Evolutionary conservation across 1,140 invertebrate genomes (phyloP).

Genomic region (Oedothorax gibbosus): DNA sequence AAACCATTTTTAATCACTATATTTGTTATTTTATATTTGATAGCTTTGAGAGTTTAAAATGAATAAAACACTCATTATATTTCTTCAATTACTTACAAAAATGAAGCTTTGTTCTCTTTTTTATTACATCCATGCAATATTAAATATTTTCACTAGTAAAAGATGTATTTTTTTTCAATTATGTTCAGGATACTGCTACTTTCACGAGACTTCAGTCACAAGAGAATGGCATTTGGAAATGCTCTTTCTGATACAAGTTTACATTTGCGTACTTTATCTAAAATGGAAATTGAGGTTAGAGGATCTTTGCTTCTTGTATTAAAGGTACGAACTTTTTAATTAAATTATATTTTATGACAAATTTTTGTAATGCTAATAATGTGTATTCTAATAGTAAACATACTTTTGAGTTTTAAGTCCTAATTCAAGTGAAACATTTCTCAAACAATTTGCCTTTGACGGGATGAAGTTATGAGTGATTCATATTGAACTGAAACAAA

Average conservation of each 20-base stretch:
- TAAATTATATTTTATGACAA: background rate
- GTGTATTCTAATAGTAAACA: too few relatives aligned
- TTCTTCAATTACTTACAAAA: too few relatives aligned
- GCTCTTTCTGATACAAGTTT: conserved; percentile 71
- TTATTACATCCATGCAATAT: background rate
- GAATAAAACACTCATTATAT: background rate
- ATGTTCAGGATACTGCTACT: conserved; percentile 71
- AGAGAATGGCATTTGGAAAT: conserved; percentile 72
- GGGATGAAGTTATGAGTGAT: too few relatives aligned
- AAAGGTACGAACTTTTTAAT: conserved; percentile 37
- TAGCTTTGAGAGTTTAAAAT: background rate
- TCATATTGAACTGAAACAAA: too few relatives aligned
- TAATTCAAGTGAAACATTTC: too few relatives aligned
- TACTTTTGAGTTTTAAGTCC: too few relatives aligned
- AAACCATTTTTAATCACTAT: background rate
- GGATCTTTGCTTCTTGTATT: conserved; percentile 57
- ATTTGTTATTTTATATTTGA: too few relatives aligned
- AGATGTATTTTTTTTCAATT: background rate
- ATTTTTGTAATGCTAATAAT: too few relatives aligned
- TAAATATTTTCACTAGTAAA: background rate
- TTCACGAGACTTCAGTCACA: conserved; percentile 72
- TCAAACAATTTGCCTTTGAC: too few relatives aligned
- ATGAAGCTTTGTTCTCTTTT: too few relatives aligned
- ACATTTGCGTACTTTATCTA: conserved; percentile 72
- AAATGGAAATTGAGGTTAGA: conserved; percentile 71